Evolutionary conservation across 2,113 vertebrate species (phyloP).

Genomic region (Eublepharis macularius): DNA sequence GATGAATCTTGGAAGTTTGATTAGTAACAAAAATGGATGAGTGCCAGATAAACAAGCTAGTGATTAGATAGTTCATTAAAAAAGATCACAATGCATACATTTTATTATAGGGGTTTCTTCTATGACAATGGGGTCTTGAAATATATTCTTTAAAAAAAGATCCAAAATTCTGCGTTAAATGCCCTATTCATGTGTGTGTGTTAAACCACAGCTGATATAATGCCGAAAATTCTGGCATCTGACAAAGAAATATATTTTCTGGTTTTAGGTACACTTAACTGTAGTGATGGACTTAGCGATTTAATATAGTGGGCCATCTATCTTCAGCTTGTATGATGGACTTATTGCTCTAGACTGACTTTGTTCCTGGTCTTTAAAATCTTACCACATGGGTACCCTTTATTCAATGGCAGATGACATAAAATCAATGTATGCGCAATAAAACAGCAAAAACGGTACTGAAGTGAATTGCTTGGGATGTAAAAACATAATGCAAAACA

Average conservation of each 20-base stretch:
- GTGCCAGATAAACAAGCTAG: background rate
- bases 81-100: background rate
- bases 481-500: constrained; percentile 33
- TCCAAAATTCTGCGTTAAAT: background rate
- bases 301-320: background rate
- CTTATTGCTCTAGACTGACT: background rate
- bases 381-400: background rate
- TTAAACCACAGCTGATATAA: background rate
- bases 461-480: background rate
- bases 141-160: background rate
- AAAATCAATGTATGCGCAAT: background rate
- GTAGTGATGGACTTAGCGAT: background rate
- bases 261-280: background rate
- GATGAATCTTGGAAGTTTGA: background rate
- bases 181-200: background rate
- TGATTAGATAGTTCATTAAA: background rate
- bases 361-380: constrained; percentile 31
- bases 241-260: background rate
- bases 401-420: constrained; percentile 15
- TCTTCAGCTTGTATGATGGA: constrained; percentile 6
- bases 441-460: background rate
- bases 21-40: background rate
- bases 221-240: background rate
- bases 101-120: background rate
- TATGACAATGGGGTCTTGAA: background rate